Evolutionary conservation across 2,888 invertebrate species (phyloP).

Genomic region (Drosophila lutescens): DNA sequence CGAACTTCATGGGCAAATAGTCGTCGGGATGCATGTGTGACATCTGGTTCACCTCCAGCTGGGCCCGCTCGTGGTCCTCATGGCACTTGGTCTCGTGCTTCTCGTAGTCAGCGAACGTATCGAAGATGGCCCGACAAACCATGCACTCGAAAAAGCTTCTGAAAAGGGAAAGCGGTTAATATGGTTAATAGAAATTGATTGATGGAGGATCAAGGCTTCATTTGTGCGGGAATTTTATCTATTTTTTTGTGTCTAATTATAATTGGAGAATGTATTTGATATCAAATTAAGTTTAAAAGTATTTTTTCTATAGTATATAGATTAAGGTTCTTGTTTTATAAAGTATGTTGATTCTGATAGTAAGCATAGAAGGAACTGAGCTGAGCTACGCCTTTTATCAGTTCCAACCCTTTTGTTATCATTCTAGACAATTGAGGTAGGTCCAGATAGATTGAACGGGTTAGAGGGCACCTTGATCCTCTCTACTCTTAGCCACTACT

Average conservation of each 20-base stretch:
- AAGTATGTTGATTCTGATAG: no score
- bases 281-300: no score
- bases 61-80: conserved; percentile 71
- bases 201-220: background rate
- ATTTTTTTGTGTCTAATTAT: background rate
- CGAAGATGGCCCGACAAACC: conserved; percentile 81
- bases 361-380: no score
- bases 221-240: no score
- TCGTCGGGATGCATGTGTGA: conserved; percentile 75
- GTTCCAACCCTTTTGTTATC: background rate
- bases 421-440: background rate
- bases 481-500: background rate
- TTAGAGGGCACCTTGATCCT: background rate
- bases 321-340: no score
- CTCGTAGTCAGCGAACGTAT: conserved; percentile 82
- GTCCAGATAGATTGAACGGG: background rate
- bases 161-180: background rate
- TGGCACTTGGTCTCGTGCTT: conserved; percentile 82
- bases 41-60: conserved; percentile 72
- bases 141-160: conserved; percentile 82
- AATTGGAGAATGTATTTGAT: no score
- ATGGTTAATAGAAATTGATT: background rate
- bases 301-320: no score
- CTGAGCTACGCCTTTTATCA: no score
- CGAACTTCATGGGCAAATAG: conserved; percentile 80